These are phyloP conservation scores for Choristoneura fumiferana DNA, from an alignment of 1,140 invertebrate species.

Conservation along the genomic window DNA sequence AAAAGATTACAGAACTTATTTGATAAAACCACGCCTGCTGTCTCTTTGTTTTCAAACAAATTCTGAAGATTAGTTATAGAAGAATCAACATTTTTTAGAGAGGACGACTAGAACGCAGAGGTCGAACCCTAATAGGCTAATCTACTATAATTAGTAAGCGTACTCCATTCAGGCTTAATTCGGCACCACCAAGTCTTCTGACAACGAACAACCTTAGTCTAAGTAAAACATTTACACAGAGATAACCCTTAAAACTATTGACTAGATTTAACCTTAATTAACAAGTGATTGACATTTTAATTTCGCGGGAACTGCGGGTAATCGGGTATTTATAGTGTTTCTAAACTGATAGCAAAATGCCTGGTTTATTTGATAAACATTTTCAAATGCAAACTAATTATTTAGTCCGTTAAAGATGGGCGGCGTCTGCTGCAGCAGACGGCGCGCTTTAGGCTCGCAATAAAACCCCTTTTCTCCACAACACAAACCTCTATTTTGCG, in stretches of 20 bases:
- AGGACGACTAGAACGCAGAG: too few relatives aligned
- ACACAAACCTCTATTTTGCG: conserved; percentile 58
- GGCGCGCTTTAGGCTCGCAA: conserved; percentile 29
- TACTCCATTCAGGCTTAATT: conserved; percentile 19
- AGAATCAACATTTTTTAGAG: too few relatives aligned
- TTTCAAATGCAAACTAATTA: background rate
- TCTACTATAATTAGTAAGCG: conserved; percentile 16
- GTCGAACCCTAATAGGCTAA: background rate
- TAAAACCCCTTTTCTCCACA: conserved; percentile 57
- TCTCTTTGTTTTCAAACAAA: too few relatives aligned
- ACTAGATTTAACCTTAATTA: conserved; percentile 1
- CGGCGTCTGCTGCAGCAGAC: conserved; percentile 16
- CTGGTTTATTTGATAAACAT: too few relatives aligned
- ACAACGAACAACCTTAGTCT: conserved; percentile 5
- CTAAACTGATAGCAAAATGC: background rate
- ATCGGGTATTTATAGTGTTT: background rate
- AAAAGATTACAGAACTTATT: too few relatives aligned
- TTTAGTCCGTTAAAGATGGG: background rate
- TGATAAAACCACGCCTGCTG: too few relatives aligned
- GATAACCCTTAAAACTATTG: conserved; percentile 1
- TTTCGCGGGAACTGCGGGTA: conserved; percentile 8
- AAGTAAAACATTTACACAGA: conserved; percentile 12
- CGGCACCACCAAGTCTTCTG: conserved; percentile 17
- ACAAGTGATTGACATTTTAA: conserved; percentile 5
- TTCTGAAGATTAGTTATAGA: too few relatives aligned